Percentiles rank a stretch among this genome's conserved stretches.
Evolutionary conservation across 2,113 vertebrate genomes (phyloP).

Genomic region (Pelvicachromis taeniatus): DNA sequence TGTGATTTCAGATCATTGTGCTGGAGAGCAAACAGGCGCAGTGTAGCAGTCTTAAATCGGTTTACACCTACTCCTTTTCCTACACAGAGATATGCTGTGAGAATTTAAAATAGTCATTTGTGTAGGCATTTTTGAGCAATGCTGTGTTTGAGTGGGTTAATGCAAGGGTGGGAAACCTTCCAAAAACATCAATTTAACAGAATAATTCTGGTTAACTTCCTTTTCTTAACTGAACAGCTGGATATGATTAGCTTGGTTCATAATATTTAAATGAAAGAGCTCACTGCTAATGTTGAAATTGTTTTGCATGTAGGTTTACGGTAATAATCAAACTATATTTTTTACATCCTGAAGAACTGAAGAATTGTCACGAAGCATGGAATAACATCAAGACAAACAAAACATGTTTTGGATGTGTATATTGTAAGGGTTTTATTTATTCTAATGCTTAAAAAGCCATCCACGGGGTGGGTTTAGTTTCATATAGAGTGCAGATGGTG

Average conservation of each 20-base stretch:
- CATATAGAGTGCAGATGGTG: background rate
- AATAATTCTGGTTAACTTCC: background rate
- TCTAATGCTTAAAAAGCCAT: background rate
- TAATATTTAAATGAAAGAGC: background rate
- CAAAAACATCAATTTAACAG: background rate
- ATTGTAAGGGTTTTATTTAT: background rate
- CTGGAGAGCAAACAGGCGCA: conserved; percentile 4
- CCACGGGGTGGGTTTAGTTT: background rate
- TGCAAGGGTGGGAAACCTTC: background rate
- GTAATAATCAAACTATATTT: background rate
- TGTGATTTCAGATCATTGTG: conserved; percentile 16
- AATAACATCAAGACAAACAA: background rate
- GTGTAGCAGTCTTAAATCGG: background rate
- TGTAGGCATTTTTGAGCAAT: background rate
- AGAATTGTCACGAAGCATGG: background rate
- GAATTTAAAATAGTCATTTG: conserved; percentile 1
- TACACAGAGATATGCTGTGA: background rate
- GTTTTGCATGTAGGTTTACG: background rate
- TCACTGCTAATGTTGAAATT: background rate
- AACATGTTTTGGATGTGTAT: background rate
- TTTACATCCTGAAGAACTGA: background rate
- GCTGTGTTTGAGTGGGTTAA: background rate
- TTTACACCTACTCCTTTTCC: conserved; percentile 14
- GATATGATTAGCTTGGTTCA: background rate
- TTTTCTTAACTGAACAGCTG: background rate